Evolutionary conservation across 1,140 invertebrate genomes (phyloP).

Genomic region (Drosophila melanogaster): DNA sequence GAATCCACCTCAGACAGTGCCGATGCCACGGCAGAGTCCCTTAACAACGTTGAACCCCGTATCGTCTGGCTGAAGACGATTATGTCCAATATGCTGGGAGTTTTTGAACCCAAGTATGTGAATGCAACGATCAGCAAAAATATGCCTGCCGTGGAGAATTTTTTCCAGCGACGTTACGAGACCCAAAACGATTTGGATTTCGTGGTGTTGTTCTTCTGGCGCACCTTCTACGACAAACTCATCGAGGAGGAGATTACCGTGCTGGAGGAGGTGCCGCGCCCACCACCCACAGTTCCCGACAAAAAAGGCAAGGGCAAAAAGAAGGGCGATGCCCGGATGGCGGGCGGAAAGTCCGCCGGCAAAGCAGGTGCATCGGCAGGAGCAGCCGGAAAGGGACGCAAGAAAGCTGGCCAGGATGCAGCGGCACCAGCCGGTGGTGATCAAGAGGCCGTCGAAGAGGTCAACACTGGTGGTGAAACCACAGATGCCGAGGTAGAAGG

Average conservation of each 20-base stretch:
- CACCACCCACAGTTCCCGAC: conserved; percentile 42
- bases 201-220: conserved; percentile 86
- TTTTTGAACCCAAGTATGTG: conserved; percentile 73
- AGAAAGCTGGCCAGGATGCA: conserved; percentile 71
- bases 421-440: conserved; percentile 8
- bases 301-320: conserved; percentile 81
- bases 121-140: conserved; percentile 63
- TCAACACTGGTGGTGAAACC: conserved; percentile 50
- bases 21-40: conserved; percentile 1
- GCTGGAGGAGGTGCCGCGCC: conserved; percentile 85
- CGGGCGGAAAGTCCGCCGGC: conserved; percentile 38
- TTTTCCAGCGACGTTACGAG: conserved; percentile 83
- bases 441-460: conserved; percentile 26
- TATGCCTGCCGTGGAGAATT: conserved; percentile 54
- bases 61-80: conserved; percentile 71
- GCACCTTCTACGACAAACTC: conserved; percentile 85
- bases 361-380: conserved; percentile 8
- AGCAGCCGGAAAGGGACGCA: conserved; percentile 47
- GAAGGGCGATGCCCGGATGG: conserved; percentile 55
- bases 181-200: conserved; percentile 84
- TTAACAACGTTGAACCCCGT: conserved; percentile 57
- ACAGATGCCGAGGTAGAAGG: conserved; percentile 53
- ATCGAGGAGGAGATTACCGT: conserved; percentile 86
- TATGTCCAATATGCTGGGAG: conserved; percentile 75
- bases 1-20: neutral